Evolutionary conservation across 1,140 invertebrate species (phyloP).

Genomic region (Charaxes varanes): DNA sequence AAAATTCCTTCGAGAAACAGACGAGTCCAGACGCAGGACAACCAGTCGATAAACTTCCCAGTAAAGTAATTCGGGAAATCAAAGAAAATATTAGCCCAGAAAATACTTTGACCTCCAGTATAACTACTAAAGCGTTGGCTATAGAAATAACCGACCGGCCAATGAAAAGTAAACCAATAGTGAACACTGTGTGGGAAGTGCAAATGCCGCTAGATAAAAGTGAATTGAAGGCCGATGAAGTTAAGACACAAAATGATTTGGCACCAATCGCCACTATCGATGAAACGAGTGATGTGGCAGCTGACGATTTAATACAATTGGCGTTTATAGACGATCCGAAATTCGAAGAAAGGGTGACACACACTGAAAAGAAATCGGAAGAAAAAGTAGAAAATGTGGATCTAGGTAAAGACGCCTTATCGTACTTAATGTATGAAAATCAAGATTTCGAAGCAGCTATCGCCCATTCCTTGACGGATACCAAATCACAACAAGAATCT

Average conservation of each 20-base stretch:
- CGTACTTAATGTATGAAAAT: slow-evolving; percentile 52
- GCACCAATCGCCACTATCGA: slow-evolving; percentile 62
- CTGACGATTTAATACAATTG: slow-evolving; percentile 41
- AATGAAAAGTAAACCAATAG: slow-evolving; percentile 32
- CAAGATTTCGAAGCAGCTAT: slow-evolving; percentile 30
- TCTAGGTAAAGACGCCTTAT: slow-evolving; percentile 56
- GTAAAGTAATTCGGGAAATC: slow-evolving; percentile 62
- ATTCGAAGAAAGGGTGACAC: slow-evolving; percentile 28
- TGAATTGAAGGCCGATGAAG: slow-evolving; percentile 34
- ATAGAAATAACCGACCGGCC: slow-evolving; percentile 49
- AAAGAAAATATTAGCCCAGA: slow-evolving; percentile 72
- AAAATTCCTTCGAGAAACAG: slow-evolving; percentile 54
- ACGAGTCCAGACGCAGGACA: slow-evolving; percentile 52
- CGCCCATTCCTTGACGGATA: slow-evolving; percentile 13
- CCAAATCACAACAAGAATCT: slow-evolving; percentile 28
- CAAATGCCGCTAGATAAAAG: slow-evolving; percentile 27
- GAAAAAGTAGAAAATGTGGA: slow-evolving; percentile 38
- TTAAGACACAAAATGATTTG: slow-evolving; percentile 34
- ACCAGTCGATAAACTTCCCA: slow-evolving; percentile 61
- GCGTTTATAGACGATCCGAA: slow-evolving; percentile 54
- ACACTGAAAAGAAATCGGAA: slow-evolving; percentile 24
- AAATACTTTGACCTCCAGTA: slow-evolving; percentile 63
- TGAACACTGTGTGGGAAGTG: slow-evolving; percentile 33
- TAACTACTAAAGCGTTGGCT: slow-evolving; percentile 52
- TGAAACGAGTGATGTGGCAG: slow-evolving; percentile 46